Conservation (phyloP, 2,888 invertebrate genomes). For the Ennomos quercinarius region DNA sequence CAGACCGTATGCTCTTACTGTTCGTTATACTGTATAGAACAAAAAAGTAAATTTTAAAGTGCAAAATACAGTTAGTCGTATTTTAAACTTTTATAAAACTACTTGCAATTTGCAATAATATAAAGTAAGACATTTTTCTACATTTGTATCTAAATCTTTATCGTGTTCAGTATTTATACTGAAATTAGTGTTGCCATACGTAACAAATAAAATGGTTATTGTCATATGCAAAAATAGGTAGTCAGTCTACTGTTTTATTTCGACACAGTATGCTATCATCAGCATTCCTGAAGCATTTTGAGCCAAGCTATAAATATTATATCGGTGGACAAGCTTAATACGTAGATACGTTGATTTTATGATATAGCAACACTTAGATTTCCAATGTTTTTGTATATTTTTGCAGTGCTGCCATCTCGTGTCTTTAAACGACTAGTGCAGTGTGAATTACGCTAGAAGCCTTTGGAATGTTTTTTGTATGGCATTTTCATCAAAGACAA, state of each 20-base stretch:
- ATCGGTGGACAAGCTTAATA: slow-evolving; percentile 43
- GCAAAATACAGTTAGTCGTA: slow-evolving; percentile 6
- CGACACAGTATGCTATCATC: slow-evolving; percentile 55
- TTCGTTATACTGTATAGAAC: slow-evolving; percentile 1
- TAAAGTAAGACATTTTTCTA: slow-evolving; percentile 25
- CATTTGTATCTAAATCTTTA: slow-evolving; percentile 25
- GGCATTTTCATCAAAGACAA: slow-evolving; percentile 9
- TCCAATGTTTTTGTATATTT: slow-evolving; percentile 39
- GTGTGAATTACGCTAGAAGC: slow-evolving; percentile 12
- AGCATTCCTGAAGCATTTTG: slow-evolving; percentile 69
- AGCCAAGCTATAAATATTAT: slow-evolving; percentile 49
- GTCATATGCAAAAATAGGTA: slow-evolving; percentile 20
- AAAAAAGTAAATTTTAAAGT: background rate
- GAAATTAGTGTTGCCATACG: slow-evolving; percentile 31
- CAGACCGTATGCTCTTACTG: slow-evolving; percentile 3
- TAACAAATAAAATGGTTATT: slow-evolving; percentile 18
- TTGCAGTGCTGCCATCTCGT: slow-evolving; percentile 22
- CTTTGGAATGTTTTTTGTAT: slow-evolving; percentile 16
- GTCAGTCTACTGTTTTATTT: slow-evolving; percentile 47
- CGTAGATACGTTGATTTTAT: slow-evolving; percentile 43
- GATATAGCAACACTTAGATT: slow-evolving; percentile 11
- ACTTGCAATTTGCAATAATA: slow-evolving; percentile 5
- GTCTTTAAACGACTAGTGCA: too few species aligned
- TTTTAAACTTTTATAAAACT: slow-evolving; percentile 14
- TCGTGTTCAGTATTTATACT: slow-evolving; percentile 23